Base-by-base conservation (phyloP, 2,113 vertebrate species). In the Apteryx owenii region DNA sequence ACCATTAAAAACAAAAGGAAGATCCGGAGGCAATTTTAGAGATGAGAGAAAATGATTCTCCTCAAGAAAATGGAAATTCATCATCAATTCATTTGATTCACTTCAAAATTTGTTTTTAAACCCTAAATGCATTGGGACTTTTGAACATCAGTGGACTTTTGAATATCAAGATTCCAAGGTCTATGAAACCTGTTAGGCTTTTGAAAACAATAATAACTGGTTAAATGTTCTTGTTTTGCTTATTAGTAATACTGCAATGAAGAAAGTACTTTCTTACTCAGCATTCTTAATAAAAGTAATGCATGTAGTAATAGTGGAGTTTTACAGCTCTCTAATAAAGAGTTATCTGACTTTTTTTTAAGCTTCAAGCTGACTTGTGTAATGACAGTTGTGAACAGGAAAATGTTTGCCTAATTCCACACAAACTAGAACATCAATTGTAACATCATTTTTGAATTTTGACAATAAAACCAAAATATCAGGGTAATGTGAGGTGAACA, bases 341-440 rank as follows among this genome's bases (percentile, higher is more conserved):
- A 82, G 16, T 72, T 69, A 56, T 58, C 15, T 72, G 64, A 26
- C 11, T 93, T 79, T 58, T 94, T 94, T 81, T 7, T 78, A 7
- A 25, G 53, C 36, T 81, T 77, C 60, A 90, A 89, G 56, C 28
- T 88, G 84, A 87, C 26, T 91, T 62, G 14, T 36, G 13, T 87
- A 83, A 95, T 84, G 85, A 95, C 36, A 88, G 68, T 72, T 91
- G 48, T 65, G 62, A 92, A 93, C 25, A 54, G 76, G 79, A 90
- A 72, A 82, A 95, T 60, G 71, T 92, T 89, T 94, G 60, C 64
- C 85, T 93, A 96, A 89, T 96, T 95, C 77, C 90, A 94, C 87
- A 96, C 44, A 78, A 96, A 97, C 73, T 58, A 96, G 60, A 66
- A 96, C 78, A 91, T 85, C 50, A 80, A 85, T 76, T 95, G 89